phyloP scores from a whole-genome alignment of 2,113 vertebrate genomes.

The Serinus canaria region DNA sequence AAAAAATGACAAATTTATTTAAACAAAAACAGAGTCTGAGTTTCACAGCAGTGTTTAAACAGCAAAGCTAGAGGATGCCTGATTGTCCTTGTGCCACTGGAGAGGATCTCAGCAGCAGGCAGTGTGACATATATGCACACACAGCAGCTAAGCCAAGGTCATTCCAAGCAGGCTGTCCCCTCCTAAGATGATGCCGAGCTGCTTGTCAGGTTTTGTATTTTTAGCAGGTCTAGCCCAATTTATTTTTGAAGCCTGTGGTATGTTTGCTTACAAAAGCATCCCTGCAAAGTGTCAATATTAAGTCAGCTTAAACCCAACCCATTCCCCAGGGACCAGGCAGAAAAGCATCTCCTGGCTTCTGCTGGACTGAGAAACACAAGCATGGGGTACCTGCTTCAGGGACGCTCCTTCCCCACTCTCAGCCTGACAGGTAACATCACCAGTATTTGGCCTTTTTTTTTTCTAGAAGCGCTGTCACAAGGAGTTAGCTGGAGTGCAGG shows the following conservation, averaged over 20 bases:
- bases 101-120: background rate
- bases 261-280: background rate
- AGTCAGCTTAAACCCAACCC: background rate
- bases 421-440: background rate
- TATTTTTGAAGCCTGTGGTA: slow-evolving; percentile 20
- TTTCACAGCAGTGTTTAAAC: slow-evolving; percentile 42
- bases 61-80: background rate
- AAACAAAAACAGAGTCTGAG: slow-evolving; percentile 29
- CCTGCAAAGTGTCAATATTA: background rate
- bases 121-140: fast-evolving
- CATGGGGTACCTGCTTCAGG: fast-evolving
- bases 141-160: fast-evolving
- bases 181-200: background rate
- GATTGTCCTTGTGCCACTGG: background rate
- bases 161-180: background rate
- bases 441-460: background rate
- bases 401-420: background rate
- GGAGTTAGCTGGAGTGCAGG: background rate
- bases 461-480: background rate
- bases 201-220: background rate
- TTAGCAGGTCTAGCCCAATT: slow-evolving; percentile 7
- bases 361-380: background rate
- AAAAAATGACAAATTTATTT: slow-evolving; percentile 41
- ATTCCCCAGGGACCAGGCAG: background rate
- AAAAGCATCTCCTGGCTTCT: background rate